Percentiles rank a stretch among this genome's conserved stretches.
Evolutionary conservation across 2,888 invertebrate species (phyloP).

Genomic region (Sipunculus nudus): DNA sequence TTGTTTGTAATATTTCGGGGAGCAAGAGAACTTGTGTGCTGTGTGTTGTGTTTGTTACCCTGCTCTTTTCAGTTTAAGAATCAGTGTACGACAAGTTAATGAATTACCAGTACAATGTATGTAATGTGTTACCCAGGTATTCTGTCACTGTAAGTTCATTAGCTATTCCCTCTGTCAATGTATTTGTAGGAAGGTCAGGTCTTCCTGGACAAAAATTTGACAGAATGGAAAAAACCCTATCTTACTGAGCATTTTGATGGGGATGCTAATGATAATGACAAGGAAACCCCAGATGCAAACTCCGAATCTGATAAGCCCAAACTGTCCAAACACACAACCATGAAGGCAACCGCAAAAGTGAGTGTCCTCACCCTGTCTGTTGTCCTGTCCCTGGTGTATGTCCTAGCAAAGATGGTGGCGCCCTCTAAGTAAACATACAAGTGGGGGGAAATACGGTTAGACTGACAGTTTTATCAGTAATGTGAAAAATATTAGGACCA

Average conservation of each 20-base stretch:
- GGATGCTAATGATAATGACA: slow-evolving; percentile 7
- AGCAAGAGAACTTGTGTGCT: no score
- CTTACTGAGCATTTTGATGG: slow-evolving; percentile 28
- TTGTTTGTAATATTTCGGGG: no score
- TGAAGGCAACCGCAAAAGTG: slow-evolving; percentile 62
- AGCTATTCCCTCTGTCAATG: not conserved
- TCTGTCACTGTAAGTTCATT: not conserved
- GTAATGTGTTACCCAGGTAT: not conserved
- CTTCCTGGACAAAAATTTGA: slow-evolving; percentile 36
- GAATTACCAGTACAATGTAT: not conserved
- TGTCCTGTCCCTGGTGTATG: no score
- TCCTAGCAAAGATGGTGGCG: no score
- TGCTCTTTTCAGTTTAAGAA: no score
- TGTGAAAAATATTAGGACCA: no score
- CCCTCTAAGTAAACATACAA: no score
- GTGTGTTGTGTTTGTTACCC: no score
- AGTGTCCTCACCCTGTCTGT: no score
- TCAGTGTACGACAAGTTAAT: not conserved
- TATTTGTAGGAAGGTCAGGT: slow-evolving; percentile 31
- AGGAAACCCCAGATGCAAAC: slow-evolving; percentile 31
- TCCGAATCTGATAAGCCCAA: slow-evolving; percentile 51
- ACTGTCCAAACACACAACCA: slow-evolving; percentile 55
- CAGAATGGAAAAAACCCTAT: slow-evolving; percentile 42
- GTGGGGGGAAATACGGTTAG: no score
- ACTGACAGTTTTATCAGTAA: no score